Evolutionary conservation across 2,888 invertebrate species (phyloP), one percentile per base, ranked within the genome.

Genomic region (Eristalis pertinax): DNA sequence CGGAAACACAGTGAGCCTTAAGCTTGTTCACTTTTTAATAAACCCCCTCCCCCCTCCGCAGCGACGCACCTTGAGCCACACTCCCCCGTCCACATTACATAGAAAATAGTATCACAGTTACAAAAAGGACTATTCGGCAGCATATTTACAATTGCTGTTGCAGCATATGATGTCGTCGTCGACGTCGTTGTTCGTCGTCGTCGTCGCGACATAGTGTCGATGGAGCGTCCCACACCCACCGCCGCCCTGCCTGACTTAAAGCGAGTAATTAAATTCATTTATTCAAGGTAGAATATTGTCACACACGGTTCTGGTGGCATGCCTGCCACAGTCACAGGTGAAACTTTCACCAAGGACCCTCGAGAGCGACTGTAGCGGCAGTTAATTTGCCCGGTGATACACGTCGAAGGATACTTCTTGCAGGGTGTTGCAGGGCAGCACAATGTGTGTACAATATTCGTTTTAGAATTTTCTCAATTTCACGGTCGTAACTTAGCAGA

Each of bases 91-190:
- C 56, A 5, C 35, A 35, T 29, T 32, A 19, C 50, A 56, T 19
- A 7, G 22, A 50, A 68, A 50, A 43, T 68, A 32, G 41, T 69
- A 69, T 50, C 10, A 15, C 29, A 62, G 13, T 62, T 62, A 15
- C 62, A n/a, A 62, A 68, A 56, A 68, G 5, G 68, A 50, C 68
- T 50, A 32, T 68, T 50, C 19, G 67, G 50, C 50, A 68, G 67
- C 67, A 68, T n/a, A 68, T 68, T 68, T 50, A 68, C 68, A 68
- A 50, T 50, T 50, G 68, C 68, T 68, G 50, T 15, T 68, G 68
- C 50, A 68, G 50, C 43, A 50, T 32, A 29, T 26, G 50, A 68
- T 32, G 68, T 32, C 19, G 50, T 4, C 32, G 50, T 68, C 50
- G 29, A 50, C 68, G 29, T 50, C 43, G n/a, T 50, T 4, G n/a